Evolutionary conservation across 1,140 invertebrate species (phyloP).

Genomic region (Archivesica marissinica): DNA sequence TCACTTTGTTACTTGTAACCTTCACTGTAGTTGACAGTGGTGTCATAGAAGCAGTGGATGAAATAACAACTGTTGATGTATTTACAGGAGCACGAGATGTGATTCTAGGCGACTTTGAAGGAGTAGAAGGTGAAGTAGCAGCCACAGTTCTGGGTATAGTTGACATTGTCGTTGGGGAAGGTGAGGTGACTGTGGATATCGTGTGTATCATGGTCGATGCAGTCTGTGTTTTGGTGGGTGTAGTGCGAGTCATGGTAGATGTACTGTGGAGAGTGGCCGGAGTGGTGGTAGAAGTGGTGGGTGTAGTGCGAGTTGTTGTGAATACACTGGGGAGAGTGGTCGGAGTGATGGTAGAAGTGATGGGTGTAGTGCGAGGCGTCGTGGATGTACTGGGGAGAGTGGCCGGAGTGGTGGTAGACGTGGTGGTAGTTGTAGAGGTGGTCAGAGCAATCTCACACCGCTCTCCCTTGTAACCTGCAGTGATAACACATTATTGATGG

Average conservation of each 20-base stretch:
- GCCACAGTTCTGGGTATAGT: background rate
- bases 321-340: background rate
- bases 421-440: background rate
- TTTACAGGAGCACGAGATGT: background rate
- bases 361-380: background rate
- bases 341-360: background rate
- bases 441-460: conserved; percentile 11
- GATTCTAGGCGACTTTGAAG: background rate
- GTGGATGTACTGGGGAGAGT: background rate
- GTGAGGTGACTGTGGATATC: background rate
- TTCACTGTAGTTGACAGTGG: background rate
- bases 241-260: background rate
- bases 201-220: too few species aligned
- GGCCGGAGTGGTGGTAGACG: background rate
- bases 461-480: conserved; percentile 24
- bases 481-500: background rate
- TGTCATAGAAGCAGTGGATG: background rate
- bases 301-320: background rate
- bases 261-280: background rate
- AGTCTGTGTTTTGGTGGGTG: background rate
- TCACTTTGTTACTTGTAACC: background rate
- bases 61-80: background rate
- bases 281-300: background rate
- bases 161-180: background rate
- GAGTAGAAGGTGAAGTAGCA: background rate